phyloP scores from a whole-genome alignment of 2,797 vertebrate genomes.

The Otus scops region DNA sequence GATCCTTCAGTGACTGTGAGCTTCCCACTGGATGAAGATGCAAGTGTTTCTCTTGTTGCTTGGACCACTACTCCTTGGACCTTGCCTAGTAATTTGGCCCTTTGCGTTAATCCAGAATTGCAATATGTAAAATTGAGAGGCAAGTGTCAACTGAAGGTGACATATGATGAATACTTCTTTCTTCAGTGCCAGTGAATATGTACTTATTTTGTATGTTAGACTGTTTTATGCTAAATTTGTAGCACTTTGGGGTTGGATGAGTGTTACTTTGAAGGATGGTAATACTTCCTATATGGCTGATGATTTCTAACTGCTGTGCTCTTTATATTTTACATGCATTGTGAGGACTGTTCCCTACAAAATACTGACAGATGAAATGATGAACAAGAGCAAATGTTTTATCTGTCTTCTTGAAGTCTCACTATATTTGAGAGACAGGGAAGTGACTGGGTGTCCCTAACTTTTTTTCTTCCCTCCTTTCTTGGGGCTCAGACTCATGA shows the following conservation, averaged over 20 bases:
- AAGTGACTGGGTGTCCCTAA: background rate
- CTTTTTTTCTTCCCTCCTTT: background rate
- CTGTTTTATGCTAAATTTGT: background rate
- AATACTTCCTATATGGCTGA: background rate
- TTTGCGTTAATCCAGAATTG: slow-evolving; percentile 92
- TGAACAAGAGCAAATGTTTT: background rate
- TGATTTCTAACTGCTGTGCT: background rate
- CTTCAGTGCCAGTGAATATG: background rate
- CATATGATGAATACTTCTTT: background rate
- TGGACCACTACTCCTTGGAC: slow-evolving; percentile 99
- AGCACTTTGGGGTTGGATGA: background rate
- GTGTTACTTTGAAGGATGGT: background rate
- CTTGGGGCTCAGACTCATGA: background rate
- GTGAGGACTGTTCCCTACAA: background rate
- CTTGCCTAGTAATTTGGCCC: slow-evolving; percentile 92
- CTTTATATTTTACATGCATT: background rate
- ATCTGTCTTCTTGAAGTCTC: background rate
- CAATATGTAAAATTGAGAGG: slow-evolving; percentile 91
- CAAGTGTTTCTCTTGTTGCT: slow-evolving; percentile 85
- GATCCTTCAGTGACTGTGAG: slow-evolving; percentile 93
- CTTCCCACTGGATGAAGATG: slow-evolving; percentile 89
- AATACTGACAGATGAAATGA: background rate
- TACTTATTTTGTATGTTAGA: background rate
- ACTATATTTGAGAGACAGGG: background rate
- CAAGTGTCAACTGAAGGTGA: slow-evolving; percentile 56